Evolutionary conservation across 2,113 vertebrate genomes (phyloP), one percentile per base, ranked within the genome.

Genomic region (Oostethus manadensis): DNA sequence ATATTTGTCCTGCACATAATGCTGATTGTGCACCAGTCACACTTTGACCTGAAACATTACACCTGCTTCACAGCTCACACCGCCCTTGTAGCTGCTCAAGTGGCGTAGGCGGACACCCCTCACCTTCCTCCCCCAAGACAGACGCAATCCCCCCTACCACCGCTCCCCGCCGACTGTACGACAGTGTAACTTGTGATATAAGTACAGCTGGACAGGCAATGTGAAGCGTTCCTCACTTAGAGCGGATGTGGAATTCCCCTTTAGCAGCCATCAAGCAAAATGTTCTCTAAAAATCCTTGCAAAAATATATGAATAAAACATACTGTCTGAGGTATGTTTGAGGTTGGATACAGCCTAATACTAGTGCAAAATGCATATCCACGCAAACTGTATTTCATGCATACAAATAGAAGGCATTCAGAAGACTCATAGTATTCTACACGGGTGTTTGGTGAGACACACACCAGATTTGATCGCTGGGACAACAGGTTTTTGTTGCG

Each of bases 31-130:
- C 79, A 73, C 85, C 85, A 82, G 80, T 87, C 85, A 86, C 84
- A 80, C 67, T 80, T 80, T 85, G 85, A 86, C 86, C 81, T 78
- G 86, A 87, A 89, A 90, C 74, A 60, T 76, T 81, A 90, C 81
- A 86, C 87, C 84, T 75, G 82, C 75, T 74, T 64, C 82, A 63
- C 65, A 68, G 76, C 79, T 71, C 76, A 67, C 66, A 74, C 66
- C 67, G 68, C 84, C 71, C 87, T 88, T 89, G 88, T 90, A 88
- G 82, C 62, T 51, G 67, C 66, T 85, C 83, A 85, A 86, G 81
- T 80, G 84, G 84, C 85, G 71, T 81, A 81, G 77, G 78, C 84
- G 77, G 82, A 14, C 74, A 70, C 81, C 80, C 83, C 62, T 4
- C 38, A 0, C 38, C 38, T 13, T 10, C 35, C 38, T 55, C 53